A percentile compares a stretch with the other conserved stretches of the same genome.
Conservation (phyloP, 2,888 invertebrate genomes). For the Hedya salicella region DNA sequence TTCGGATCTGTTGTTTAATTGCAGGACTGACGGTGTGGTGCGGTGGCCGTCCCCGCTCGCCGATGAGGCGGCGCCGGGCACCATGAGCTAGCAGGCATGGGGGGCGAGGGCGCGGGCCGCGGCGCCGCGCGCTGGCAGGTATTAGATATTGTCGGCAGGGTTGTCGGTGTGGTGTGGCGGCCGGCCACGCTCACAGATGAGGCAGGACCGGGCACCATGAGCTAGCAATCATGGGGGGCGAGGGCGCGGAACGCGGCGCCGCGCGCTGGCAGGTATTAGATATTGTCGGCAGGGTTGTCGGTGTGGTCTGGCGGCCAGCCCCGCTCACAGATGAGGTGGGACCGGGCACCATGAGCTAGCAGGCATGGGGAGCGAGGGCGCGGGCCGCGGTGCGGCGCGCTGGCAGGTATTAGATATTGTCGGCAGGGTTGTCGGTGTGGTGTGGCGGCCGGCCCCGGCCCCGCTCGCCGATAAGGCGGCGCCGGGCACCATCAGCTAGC, state of each 20-base stretch:
- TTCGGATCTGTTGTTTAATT: background rate
- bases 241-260: constrained; percentile 87
- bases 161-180: constrained; percentile 57
- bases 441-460: constrained; percentile 65
- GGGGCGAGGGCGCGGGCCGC: constrained; percentile 87
- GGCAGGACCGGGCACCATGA: constrained; percentile 77
- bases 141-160: constrained; percentile 38
- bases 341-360: constrained; percentile 81
- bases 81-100: constrained; percentile 84
- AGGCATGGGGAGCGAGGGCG: constrained; percentile 86
- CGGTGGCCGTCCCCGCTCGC: constrained; percentile 64
- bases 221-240: constrained; percentile 85
- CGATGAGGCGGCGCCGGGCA: constrained; percentile 71
- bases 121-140: constrained; percentile 84
- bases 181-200: constrained; percentile 66
- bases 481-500: constrained; percentile 81
- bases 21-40: constrained; percentile 52
- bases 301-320: constrained; percentile 64
- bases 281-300: background rate
- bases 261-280: constrained; percentile 76
- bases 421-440: constrained; percentile 47
- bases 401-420: constrained; percentile 56
- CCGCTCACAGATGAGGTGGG: constrained; percentile 67
- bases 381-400: constrained; percentile 87
- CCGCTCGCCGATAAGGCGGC: constrained; percentile 67